phyloP scores from a whole-genome alignment of 1,140 invertebrate species.

The Aphaenogaster ashmeadi region DNA sequence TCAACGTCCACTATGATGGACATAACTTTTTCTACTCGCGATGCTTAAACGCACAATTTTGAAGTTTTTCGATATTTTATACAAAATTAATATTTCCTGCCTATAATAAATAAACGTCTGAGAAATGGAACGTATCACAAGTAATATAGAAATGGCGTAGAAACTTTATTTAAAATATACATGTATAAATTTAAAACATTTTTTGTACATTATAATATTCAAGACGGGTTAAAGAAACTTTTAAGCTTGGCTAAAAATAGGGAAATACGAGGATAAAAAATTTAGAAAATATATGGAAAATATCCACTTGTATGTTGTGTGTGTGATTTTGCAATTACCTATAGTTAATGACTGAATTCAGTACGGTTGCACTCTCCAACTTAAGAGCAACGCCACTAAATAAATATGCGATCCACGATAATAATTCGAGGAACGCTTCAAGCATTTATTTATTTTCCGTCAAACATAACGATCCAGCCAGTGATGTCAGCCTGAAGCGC shows the following conservation, averaged over 20 bases:
- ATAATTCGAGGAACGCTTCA: slow-evolving; percentile 60
- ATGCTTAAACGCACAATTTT: slow-evolving; percentile 8
- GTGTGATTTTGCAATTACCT: not conserved
- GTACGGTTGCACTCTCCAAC: not conserved
- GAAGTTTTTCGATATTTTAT: not conserved
- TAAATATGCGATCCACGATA: slow-evolving; percentile 50
- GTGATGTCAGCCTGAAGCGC: not conserved
- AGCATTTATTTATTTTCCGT: slow-evolving; percentile 66
- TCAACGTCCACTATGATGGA: slow-evolving; percentile 20
- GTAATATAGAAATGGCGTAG: not conserved
- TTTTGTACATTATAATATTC: not conserved
- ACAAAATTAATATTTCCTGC: not conserved
- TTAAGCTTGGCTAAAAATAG: not conserved
- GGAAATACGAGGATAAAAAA: not conserved
- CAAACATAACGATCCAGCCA: slow-evolving; percentile 12
- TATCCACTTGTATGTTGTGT: not conserved
- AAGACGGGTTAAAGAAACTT: not conserved
- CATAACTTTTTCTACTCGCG: slow-evolving; percentile 4
- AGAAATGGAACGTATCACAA: not conserved
- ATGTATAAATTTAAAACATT: not conserved
- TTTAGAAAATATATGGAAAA: not conserved
- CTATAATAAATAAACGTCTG: not conserved
- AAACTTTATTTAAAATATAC: not conserved
- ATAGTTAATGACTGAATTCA: slow-evolving; percentile 8
- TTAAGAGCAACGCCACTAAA: slow-evolving; percentile 31